Conservation (phyloP, 2,113 vertebrate species). For the Rallus limicola region DNA sequence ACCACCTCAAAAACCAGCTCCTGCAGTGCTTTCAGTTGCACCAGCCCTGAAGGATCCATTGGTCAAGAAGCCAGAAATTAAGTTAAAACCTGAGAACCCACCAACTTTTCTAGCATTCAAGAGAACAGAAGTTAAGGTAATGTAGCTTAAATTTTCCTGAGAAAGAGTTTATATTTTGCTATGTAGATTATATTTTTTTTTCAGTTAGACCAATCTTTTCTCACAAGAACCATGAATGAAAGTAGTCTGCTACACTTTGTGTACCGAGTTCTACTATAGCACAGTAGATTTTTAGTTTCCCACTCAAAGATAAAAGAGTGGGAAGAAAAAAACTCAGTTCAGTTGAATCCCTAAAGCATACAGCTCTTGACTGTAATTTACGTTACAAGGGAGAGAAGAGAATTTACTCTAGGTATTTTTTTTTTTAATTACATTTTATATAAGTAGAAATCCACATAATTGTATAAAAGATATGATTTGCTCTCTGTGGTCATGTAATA, state of each 20-base stretch:
- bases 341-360: not conserved
- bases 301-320: not conserved
- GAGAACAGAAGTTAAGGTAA: constrained; percentile 95
- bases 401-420: not conserved
- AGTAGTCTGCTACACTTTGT: not conserved
- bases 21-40: constrained; percentile 83
- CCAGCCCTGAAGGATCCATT: constrained; percentile 91
- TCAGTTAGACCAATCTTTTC: not conserved
- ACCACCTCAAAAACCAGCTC: constrained; percentile 90
- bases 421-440: not conserved
- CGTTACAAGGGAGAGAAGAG: not conserved
- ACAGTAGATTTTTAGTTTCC: not conserved
- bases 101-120: constrained; percentile 96
- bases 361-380: not conserved
- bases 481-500: not conserved
- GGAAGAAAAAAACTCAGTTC: fast-evolving
- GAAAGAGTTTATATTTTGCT: not conserved
- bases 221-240: not conserved
- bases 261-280: not conserved
- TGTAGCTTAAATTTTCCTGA: not conserved
- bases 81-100: constrained; percentile 87
- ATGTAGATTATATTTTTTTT: not conserved
- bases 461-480: not conserved
- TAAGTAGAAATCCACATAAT: not conserved
- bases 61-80: constrained; percentile 93